phyloP scores from a whole-genome alignment of 2,888 invertebrate genomes.

The Phytoseiulus persimilis region DNA sequence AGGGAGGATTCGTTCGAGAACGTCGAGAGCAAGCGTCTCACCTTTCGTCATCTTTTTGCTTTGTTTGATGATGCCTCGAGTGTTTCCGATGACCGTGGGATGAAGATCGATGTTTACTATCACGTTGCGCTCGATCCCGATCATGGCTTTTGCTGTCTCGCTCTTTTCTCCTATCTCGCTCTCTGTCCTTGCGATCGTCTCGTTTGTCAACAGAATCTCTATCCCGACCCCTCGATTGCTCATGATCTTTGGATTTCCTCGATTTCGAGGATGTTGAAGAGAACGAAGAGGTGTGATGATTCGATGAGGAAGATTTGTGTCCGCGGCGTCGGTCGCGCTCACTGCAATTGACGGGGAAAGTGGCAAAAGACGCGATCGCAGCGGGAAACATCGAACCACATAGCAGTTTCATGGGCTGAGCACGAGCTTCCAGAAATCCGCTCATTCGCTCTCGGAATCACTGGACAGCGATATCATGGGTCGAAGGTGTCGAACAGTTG shows the following conservation, averaged over 20 bases:
- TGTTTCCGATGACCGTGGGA: not conserved
- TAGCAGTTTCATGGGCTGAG: too few species aligned
- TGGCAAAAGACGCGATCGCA: not conserved
- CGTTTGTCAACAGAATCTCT: not conserved
- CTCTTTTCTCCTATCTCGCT: not conserved
- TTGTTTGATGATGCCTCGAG: not conserved
- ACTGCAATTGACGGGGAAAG: too few species aligned
- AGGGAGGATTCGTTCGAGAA: too few species aligned
- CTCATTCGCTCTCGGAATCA: too few species aligned
- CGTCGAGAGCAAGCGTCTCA: not conserved
- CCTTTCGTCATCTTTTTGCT: not conserved
- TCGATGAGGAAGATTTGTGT: not conserved
- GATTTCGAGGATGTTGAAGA: not conserved
- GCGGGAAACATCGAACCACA: too few species aligned
- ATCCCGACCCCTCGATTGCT: not conserved
- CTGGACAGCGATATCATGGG: too few species aligned
- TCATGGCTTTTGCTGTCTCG: not conserved
- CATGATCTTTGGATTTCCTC: not conserved
- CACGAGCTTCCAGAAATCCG: too few species aligned
- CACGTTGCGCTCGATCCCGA: not conserved
- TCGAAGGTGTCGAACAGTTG: too few species aligned
- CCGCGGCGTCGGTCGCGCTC: not conserved
- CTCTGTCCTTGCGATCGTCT: not conserved
- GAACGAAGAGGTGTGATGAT: not conserved
- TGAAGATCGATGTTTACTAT: not conserved